Evolutionary conservation across 2,888 invertebrate species (phyloP).

Genomic region (Pachycephus smyrnensis): DNA sequence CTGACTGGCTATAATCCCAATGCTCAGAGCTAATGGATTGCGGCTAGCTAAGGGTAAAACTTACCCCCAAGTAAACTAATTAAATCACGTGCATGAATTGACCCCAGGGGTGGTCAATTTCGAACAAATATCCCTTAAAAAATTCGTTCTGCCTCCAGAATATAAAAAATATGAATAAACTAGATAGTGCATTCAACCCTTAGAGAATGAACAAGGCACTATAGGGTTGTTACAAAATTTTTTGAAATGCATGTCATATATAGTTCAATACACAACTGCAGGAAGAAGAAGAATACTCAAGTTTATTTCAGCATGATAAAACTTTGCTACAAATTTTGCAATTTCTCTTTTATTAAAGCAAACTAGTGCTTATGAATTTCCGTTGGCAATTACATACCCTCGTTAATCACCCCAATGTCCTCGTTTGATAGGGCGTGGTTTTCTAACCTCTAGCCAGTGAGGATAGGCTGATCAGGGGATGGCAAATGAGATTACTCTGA

Average conservation of each 20-base stretch:
- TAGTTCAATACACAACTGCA: background rate
- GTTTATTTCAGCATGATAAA: background rate
- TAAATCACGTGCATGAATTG: conserved; percentile 60
- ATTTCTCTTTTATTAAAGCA: background rate
- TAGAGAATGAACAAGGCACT: background rate
- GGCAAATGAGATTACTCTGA: conserved; percentile 66
- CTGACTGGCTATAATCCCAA: conserved; percentile 17
- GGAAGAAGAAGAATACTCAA: background rate
- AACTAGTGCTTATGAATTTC: background rate
- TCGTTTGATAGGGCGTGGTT: conserved; percentile 60
- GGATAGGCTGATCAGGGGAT: conserved; percentile 64
- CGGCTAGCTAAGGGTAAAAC: conserved; percentile 55
- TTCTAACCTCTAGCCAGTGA: conserved; percentile 54
- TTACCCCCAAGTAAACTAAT: conserved; percentile 59
- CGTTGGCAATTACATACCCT: background rate
- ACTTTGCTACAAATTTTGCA: background rate
- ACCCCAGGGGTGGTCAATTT: conserved; percentile 60
- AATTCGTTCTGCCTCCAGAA: background rate
- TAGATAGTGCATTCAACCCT: background rate
- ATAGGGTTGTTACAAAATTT: background rate
- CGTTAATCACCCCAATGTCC: conserved; percentile 7
- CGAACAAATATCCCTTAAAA: conserved; percentile 43
- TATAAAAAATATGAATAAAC: background rate
- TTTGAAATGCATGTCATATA: background rate
- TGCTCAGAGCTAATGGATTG: conserved; percentile 39